A percentile compares a stretch with the other conserved stretches of the same genome.
phyloP scores from a whole-genome alignment of 2,113 vertebrate species.

The zebrafish (Danio rerio) region DNA sequence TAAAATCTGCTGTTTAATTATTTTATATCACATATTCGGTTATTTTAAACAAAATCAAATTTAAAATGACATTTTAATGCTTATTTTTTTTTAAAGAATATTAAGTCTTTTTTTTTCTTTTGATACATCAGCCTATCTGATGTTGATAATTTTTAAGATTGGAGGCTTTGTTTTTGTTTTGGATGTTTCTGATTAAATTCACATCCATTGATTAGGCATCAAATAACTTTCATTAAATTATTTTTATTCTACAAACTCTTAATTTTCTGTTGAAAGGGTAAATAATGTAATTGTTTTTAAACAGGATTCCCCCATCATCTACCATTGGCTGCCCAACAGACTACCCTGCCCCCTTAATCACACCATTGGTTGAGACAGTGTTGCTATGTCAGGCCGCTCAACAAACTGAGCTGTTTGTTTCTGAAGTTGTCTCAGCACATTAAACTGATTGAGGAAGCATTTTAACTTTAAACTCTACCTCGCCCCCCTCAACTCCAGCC shows the following conservation, averaged over 20 bases:
- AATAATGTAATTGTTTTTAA: neutral
- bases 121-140: too few species aligned
- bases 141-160: neutral
- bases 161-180: neutral
- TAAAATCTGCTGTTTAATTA: too few species aligned
- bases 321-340: neutral
- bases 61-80: too few species aligned
- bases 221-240: too few species aligned
- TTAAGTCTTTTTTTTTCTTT: neutral
- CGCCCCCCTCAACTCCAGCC: neutral
- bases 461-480: constrained; percentile 21
- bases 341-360: neutral
- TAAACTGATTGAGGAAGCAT: constrained; percentile 13
- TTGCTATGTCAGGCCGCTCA: neutral
- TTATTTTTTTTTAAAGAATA: too few species aligned
- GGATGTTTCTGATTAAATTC: neutral
- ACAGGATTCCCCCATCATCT: neutral
- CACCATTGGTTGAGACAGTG: neutral
- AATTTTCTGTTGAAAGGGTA: neutral
- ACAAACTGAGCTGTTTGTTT: neutral
- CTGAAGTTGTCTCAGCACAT: neutral
- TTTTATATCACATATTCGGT: too few species aligned
- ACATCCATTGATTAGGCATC: neutral
- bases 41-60: too few species aligned
- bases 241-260: too few species aligned